A percentile compares a stretch with the other conserved stretches of the same genome.
Conservation (phyloP, 2,113 vertebrate species). For the Antechinus stuartii region DNA sequence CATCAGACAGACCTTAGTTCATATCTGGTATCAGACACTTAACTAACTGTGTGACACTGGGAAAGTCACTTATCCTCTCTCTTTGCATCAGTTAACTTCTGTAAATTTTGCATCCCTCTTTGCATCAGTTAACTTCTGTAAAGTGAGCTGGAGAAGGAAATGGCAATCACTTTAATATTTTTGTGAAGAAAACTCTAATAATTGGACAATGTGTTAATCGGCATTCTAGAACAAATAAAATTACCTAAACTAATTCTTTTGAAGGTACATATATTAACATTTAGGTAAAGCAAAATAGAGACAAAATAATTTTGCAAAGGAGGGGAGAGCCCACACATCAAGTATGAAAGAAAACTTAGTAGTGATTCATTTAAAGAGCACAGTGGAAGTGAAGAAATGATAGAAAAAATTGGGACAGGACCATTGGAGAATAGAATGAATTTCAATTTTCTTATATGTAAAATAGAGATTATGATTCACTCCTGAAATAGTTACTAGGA, state of each 20-base stretch:
- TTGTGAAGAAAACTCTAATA: background rate
- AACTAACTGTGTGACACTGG: no score
- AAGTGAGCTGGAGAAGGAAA: background rate
- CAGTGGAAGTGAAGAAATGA: no score
- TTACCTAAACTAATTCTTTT: background rate
- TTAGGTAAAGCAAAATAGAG: background rate
- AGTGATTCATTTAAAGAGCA: no score
- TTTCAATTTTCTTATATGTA: no score
- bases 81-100: background rate
- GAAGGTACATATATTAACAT: background rate
- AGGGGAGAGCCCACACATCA: no score
- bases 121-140: background rate
- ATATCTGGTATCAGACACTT: background rate
- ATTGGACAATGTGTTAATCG: background rate
- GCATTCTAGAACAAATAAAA: background rate
- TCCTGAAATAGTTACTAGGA: no score
- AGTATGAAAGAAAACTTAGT: no score
- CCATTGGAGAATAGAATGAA: no score
- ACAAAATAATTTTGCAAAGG: no score
- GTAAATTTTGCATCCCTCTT: background rate
- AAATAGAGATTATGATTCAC: no score
- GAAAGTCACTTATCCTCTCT: background rate
- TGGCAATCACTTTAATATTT: background rate
- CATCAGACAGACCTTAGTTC: background rate
- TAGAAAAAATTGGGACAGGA: no score